phyloP scores from a whole-genome alignment of 2,113 vertebrate species.

The Polypterus senegalus region DNA sequence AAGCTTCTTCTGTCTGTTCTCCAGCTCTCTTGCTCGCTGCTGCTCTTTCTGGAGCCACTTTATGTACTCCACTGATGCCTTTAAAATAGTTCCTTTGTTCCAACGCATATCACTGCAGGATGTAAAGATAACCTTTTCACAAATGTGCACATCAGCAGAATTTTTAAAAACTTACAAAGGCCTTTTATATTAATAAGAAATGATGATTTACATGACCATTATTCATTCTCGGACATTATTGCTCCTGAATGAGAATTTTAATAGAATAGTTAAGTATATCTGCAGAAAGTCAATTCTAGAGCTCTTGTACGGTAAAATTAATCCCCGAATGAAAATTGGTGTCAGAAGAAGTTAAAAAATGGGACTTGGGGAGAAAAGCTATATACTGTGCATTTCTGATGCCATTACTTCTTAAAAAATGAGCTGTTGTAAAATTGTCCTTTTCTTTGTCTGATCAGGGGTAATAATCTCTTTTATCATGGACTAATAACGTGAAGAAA shows the following conservation, averaged over 20 bases:
- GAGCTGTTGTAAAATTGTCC: constrained; percentile 39
- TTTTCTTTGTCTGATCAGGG: constrained; percentile 40
- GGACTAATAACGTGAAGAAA: constrained; percentile 40
- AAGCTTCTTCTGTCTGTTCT: constrained; percentile 89
- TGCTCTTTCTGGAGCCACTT: constrained; percentile 98
- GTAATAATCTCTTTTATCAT: constrained; percentile 53
- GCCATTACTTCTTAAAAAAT: constrained; percentile 45
- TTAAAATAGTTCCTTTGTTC: constrained; percentile 99
- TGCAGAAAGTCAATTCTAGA: constrained; percentile 56
- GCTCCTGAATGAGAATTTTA: constrained; percentile 96
- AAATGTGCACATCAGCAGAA: constrained; percentile 82
- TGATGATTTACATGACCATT: constrained; percentile 93
- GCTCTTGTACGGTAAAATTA: constrained; percentile 93
- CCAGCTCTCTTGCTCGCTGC: constrained; percentile 84
- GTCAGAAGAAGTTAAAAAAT: constrained; percentile 47
- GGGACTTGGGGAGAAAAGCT: constrained; percentile 32
- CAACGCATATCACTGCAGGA: constrained; percentile 93
- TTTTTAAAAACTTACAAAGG: constrained; percentile 80
- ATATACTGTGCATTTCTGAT: constrained; percentile 47
- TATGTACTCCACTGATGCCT: constrained; percentile 98
- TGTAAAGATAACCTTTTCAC: constrained; percentile 83
- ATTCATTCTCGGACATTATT: constrained; percentile 95
- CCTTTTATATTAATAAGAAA: constrained; percentile 84
- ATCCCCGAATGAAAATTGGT: constrained; percentile 96
- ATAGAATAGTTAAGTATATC: constrained; percentile 96